Percentiles rank a stretch among this genome's conserved stretches.
Evolutionary conservation across 2,113 vertebrate species (phyloP).

Genomic region (Epinephelus fuscoguttatus): DNA sequence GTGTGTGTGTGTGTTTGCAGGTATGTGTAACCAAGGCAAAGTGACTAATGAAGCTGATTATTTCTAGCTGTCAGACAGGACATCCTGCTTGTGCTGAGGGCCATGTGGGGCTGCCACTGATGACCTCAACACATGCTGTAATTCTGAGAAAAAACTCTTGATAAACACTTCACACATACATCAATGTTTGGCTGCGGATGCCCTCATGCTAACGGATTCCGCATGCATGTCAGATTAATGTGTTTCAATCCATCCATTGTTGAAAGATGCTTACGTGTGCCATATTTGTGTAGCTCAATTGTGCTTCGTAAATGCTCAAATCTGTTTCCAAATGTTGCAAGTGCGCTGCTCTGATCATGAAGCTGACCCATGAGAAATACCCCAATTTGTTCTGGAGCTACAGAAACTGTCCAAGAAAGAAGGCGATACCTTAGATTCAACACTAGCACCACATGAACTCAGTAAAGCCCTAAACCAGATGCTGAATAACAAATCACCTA

Average conservation of each 20-base stretch:
- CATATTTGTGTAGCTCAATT: not conserved
- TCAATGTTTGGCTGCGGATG: constrained; percentile 48
- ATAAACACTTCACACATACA: constrained; percentile 60
- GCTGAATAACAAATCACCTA: constrained; percentile 41
- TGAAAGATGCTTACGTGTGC: constrained; percentile 6
- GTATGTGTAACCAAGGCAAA: constrained; percentile 13
- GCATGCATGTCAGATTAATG: constrained; percentile 44
- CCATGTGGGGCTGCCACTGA: constrained; percentile 58
- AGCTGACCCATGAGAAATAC: constrained; percentile 18
- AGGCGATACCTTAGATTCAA: constrained; percentile 8
- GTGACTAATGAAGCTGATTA: constrained; percentile 63
- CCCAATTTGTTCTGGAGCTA: constrained; percentile 10
- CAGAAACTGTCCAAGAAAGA: not conserved
- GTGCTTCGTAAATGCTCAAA: not conserved
- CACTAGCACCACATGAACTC: not conserved
- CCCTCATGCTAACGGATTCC: constrained; percentile 41
- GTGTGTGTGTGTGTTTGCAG: constrained; percentile 18
- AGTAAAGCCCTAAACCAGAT: constrained; percentile 17
- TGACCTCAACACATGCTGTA: constrained; percentile 74
- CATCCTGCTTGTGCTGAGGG: constrained; percentile 60
- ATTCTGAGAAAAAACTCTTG: constrained; percentile 54
- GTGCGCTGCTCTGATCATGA: not conserved
- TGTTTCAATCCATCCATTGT: constrained; percentile 5
- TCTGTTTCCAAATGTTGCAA: not conserved
- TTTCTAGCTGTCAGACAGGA: constrained; percentile 70